Evolutionary conservation across 2,113 vertebrate species (phyloP), one percentile per base, ranked within the genome.

Genomic region (Polypterus bichir): DNA sequence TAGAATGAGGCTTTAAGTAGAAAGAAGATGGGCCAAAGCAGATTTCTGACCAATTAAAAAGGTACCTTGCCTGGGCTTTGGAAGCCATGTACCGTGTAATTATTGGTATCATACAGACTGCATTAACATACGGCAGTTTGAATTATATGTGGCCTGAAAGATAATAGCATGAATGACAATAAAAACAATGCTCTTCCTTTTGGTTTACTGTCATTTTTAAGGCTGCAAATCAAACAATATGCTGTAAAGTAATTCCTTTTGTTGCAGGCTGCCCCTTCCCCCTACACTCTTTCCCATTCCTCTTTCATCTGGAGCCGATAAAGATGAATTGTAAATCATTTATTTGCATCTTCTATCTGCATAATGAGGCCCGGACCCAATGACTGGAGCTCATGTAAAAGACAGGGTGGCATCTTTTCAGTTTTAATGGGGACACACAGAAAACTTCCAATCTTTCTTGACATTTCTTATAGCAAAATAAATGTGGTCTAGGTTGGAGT

Each of bases 401-500:
- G 86, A 91, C 86, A 92, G 89, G 92, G 91, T 97, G 92, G 92
- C 90, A 90, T 91, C 86, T 86, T 89, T 93, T 95, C 89, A 86
- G 85, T 89, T 94, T 93, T 97, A 97, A 97, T 95, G 88, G 93
- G 88, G 84, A 82, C 75, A 73, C 77, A 72, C 75, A 83, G 82
- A 81, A 91, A 95, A 92, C 89, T 92, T 93, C 83, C 90, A 88
- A 97, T 97, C 83, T 82, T 90, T 97, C 88, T 80, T 98, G 93
- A 97, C 93, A 88, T 97, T 90, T 93, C 92, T 92, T 91, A 91
- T 91, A 93, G 89, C 79, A 77, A 93, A 91, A 90, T 89, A 90
- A 94, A 91, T 71, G 81, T 88, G 81, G 87, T 86, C 86, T 90
- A 88, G 85, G 86, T 89, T 89, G 86, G 83, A 93, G 86, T 91